Evolutionary conservation across 1,140 invertebrate species (phyloP).

Genomic region (Drosophila erecta): DNA sequence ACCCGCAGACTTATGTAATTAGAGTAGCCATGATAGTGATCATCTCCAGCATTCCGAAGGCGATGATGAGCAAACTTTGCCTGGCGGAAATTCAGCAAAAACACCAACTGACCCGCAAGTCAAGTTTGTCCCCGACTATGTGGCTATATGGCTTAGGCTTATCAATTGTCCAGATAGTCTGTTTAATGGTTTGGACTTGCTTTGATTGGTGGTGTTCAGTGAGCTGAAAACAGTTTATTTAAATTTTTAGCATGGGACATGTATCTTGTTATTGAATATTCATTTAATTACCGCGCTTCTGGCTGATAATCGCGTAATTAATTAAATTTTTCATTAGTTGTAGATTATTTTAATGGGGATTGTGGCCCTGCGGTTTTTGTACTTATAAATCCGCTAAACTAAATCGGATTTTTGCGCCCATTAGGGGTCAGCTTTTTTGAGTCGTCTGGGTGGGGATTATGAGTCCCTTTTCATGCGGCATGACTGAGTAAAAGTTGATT

Average conservation of each 20-base stretch:
- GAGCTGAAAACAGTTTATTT: conserved; percentile 28
- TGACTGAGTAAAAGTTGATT: conserved; percentile 10
- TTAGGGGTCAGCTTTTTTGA: background rate
- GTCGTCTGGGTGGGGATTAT: conserved; percentile 5
- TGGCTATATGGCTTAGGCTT: conserved; percentile 8
- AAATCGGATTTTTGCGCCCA: background rate
- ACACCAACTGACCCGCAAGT: conserved; percentile 45
- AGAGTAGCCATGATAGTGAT: conserved; percentile 32
- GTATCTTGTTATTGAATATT: background rate
- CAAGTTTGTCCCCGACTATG: conserved; percentile 43
- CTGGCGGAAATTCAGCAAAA: conserved; percentile 41
- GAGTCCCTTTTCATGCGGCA: background rate
- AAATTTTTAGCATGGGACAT: conserved; percentile 4
- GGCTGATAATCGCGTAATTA: conserved; percentile 6
- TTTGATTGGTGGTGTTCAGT: conserved; percentile 18
- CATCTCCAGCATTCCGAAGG: conserved; percentile 12
- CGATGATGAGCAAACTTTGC: conserved; percentile 30
- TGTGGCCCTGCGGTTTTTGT: background rate
- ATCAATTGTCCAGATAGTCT: conserved; percentile 21
- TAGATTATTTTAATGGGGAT: conserved; percentile 7
- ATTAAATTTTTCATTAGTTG: conserved; percentile 10
- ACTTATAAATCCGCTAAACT: background rate
- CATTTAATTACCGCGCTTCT: conserved; percentile 17
- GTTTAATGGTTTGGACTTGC: conserved; percentile 3
- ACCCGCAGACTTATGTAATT: conserved; percentile 29